These are phyloP conservation scores for Podargus strigoides DNA, from an alignment of 2,797 vertebrate genomes.

Conservation along the genomic window DNA sequence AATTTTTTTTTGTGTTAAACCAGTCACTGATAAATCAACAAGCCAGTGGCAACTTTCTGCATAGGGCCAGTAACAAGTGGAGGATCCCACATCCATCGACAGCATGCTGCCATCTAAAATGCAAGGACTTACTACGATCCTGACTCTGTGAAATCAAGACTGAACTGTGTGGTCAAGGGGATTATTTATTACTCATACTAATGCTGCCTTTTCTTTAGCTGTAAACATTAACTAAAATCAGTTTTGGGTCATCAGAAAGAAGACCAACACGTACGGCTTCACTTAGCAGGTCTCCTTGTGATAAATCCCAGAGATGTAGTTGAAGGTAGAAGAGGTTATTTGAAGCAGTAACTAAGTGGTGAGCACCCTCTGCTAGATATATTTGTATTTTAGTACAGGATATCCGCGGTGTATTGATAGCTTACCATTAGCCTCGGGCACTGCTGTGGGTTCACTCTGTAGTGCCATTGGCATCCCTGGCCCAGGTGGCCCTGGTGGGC, in stretches of 20 bases:
- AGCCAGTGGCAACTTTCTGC: not conserved
- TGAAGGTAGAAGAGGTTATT: not conserved
- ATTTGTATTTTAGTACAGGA: not conserved
- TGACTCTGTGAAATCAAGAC: not conserved
- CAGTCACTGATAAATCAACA: not conserved
- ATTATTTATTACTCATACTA: not conserved
- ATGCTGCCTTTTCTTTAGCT: not conserved
- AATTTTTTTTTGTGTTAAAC: conserved; percentile 2
- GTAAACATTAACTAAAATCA: not conserved
- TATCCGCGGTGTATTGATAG: not conserved
- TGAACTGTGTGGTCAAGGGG: not conserved
- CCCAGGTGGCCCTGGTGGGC: conserved; percentile 73
- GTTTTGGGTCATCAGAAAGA: not conserved
- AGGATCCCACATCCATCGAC: not conserved
- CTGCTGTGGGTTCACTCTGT: conserved; percentile 70
- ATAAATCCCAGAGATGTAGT: not conserved
- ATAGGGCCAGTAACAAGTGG: not conserved
- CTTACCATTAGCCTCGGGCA: conserved; percentile 72
- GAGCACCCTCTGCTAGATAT: not conserved
- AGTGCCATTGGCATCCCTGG: conserved; percentile 77
- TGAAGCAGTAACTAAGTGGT: not conserved
- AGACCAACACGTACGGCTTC: not conserved
- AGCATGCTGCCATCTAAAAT: not conserved
- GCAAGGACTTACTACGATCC: not conserved
- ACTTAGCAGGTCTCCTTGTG: not conserved